Conservation (phyloP, 2,113 vertebrate species). For the Rhegmatorhina hoffmannsi region DNA sequence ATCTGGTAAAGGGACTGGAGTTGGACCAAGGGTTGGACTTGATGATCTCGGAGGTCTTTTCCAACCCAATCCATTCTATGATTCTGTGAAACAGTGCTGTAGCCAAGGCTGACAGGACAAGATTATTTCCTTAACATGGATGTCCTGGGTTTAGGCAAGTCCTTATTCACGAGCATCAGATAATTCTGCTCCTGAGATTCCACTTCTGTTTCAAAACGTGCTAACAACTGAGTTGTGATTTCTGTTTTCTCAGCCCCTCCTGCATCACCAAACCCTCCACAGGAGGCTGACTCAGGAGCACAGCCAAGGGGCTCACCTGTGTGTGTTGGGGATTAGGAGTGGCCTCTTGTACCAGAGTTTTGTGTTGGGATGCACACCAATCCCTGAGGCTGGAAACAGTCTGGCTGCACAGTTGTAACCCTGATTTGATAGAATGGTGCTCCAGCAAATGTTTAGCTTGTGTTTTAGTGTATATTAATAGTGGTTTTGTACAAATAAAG, state of each 20-base stretch:
- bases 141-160: not conserved
- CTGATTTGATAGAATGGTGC: not conserved
- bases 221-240: not conserved
- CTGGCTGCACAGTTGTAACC: not conserved
- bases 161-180: not conserved
- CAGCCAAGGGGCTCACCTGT: not conserved
- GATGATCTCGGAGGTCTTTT: too few relatives aligned
- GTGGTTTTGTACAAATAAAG: not conserved
- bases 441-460: not conserved
- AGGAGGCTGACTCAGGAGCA: not conserved
- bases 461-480: rapidly evolving
- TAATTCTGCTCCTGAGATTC: not conserved
- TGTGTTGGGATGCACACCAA: not conserved
- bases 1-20: too few relatives aligned
- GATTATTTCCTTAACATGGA: not conserved
- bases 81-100: not conserved
- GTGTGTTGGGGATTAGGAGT: not conserved
- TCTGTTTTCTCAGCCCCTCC: not conserved
- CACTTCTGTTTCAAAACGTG: not conserved
- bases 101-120: not conserved
- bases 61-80: too few relatives aligned
- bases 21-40: too few relatives aligned
- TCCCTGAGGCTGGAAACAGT: not conserved
- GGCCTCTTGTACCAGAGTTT: not conserved
- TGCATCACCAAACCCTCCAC: not conserved